Evolutionary conservation across 2,797 vertebrate species (phyloP).

Genomic region (Anomalospiza imberbis): DNA sequence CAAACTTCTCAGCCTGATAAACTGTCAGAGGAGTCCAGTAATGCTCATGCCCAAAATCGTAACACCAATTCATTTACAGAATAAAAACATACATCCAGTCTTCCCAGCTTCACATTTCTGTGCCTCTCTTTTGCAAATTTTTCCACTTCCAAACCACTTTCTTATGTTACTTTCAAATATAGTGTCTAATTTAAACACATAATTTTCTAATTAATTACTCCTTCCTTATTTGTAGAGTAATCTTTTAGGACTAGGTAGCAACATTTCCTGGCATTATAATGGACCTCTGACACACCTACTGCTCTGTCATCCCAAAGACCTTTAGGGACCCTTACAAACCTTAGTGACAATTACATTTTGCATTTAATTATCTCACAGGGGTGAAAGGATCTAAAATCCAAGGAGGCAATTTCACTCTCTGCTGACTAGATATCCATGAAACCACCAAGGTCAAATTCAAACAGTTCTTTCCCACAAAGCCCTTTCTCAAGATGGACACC

Average conservation of each 20-base stretch:
- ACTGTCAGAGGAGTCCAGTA: neutral
- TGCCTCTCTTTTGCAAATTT: neutral
- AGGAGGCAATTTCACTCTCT: neutral
- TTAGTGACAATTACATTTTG: neutral
- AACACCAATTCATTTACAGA: neutral
- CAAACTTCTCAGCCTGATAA: neutral
- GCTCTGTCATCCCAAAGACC: neutral
- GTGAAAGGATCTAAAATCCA: neutral
- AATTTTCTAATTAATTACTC: neutral
- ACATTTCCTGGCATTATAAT: neutral
- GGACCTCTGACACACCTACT: neutral
- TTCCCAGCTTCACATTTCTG: neutral
- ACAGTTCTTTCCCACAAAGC: neutral
- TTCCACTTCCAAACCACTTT: neutral
- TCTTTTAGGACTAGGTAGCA: neutral
- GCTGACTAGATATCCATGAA: neutral
- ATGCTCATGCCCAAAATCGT: neutral
- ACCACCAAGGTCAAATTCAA: neutral
- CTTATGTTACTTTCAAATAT: neutral
- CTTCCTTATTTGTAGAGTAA: neutral
- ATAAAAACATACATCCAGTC: neutral
- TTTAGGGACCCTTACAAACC: neutral
- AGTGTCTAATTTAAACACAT: neutral
- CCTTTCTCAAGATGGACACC: neutral
- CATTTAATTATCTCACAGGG: neutral